Conservation (phyloP, 2,888 invertebrate genomes). For the Oscheius sp. region DNA sequence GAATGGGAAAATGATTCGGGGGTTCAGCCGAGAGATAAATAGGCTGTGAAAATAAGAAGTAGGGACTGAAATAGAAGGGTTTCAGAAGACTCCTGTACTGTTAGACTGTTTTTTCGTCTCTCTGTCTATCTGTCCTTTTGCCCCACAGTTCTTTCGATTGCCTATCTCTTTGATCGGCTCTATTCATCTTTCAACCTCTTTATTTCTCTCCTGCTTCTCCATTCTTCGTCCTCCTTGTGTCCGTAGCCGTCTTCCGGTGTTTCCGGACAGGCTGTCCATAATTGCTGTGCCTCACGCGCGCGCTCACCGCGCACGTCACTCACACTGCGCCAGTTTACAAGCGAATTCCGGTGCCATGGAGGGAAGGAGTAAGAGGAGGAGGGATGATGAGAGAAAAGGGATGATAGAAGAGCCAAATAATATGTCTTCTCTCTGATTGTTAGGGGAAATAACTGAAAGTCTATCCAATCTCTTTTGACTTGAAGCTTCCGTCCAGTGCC, state of each 20-base stretch:
- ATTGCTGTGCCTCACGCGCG: constrained; percentile 35
- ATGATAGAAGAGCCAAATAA: too few relatives aligned
- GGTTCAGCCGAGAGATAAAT: constrained; percentile 2
- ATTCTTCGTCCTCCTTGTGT: not conserved
- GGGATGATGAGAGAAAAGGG: not conserved
- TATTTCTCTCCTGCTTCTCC: not conserved
- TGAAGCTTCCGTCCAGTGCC: too few relatives aligned
- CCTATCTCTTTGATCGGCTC: too few relatives aligned
- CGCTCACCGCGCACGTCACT: constrained; percentile 23
- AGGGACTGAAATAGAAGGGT: not conserved
- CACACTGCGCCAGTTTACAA: constrained; percentile 34
- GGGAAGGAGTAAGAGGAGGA: constrained; percentile 2
- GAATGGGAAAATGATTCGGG: constrained; percentile 17
- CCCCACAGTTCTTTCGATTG: too few relatives aligned
- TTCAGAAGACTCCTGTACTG: not conserved
- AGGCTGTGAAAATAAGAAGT: too few relatives aligned
- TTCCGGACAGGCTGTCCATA: constrained; percentile 31
- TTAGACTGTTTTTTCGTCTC: not conserved
- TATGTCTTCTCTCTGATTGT: too few relatives aligned
- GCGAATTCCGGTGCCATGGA: constrained; percentile 34
- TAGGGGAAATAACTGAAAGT: too few relatives aligned
- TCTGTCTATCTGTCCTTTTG: not conserved
- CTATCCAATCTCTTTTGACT: too few relatives aligned
- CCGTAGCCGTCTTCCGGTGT: constrained; percentile 25
- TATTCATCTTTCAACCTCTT: too few relatives aligned